phyloP scores from a whole-genome alignment of 1,140 invertebrate species.

The Subanguina moxae region DNA sequence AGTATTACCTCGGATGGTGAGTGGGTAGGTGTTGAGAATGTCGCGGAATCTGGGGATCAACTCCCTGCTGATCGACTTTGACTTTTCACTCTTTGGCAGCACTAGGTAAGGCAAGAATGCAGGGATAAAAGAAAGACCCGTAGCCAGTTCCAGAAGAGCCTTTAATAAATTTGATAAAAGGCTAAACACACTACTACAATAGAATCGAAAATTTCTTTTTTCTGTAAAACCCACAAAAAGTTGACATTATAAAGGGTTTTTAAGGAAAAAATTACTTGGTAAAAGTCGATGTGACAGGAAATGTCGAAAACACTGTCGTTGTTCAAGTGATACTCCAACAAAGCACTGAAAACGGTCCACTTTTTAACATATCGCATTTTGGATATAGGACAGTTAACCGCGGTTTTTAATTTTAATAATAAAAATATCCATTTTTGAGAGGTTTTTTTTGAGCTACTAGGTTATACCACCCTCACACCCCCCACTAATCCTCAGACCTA shows the following conservation, averaged over 20 bases:
- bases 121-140: constrained; percentile 43
- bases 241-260: neutral
- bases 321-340: constrained; percentile 53
- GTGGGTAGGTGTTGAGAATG: constrained; percentile 44
- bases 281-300: constrained; percentile 55
- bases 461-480: too few relatives aligned
- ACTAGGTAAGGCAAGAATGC: constrained; percentile 47
- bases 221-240: neutral
- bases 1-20: constrained; percentile 38
- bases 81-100: constrained; percentile 34
- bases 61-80: constrained; percentile 56
- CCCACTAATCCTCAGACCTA: too few relatives aligned
- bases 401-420: too few relatives aligned
- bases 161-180: constrained; percentile 13
- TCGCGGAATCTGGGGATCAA: constrained; percentile 52
- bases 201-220: too few relatives aligned
- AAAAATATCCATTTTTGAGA: too few relatives aligned
- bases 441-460: too few relatives aligned
- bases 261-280: constrained; percentile 40
- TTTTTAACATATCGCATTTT: constrained; percentile 13
- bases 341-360: constrained; percentile 24
- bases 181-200: too few relatives aligned
- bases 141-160: constrained; percentile 51
- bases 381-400: too few relatives aligned
- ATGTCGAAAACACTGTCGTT: constrained; percentile 57